Evolutionary conservation across 1,140 invertebrate genomes (phyloP).

Genomic region (Leptopilina boulardi): DNA sequence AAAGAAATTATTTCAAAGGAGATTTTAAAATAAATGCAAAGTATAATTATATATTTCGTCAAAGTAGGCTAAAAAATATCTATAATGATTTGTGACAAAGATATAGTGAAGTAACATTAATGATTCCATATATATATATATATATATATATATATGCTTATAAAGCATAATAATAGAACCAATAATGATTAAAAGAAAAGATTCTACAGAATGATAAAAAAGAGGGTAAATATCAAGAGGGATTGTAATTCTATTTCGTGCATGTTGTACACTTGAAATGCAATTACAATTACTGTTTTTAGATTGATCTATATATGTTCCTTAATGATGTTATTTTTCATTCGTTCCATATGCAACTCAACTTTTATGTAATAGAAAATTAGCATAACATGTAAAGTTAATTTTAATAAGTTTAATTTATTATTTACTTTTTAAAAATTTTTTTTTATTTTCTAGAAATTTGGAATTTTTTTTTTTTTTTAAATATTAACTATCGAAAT

Average conservation of each 20-base stretch:
- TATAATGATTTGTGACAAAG: background rate
- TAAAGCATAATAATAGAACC: background rate
- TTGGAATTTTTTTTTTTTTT: too few relatives aligned
- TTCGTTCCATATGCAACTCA: background rate
- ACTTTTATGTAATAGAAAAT: too few relatives aligned
- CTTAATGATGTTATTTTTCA: background rate
- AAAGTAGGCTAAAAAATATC: background rate
- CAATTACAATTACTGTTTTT: background rate
- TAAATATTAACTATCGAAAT: too few relatives aligned
- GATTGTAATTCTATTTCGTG: conserved; percentile 5
- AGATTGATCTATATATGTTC: background rate
- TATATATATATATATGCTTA: too few relatives aligned
- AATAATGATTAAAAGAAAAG: conserved; percentile 11
- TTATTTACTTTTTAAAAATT: too few relatives aligned
- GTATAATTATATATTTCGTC: too few relatives aligned
- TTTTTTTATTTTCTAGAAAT: too few relatives aligned
- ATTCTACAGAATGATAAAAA: background rate
- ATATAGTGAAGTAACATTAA: background rate
- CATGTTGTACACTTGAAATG: conserved; percentile 13
- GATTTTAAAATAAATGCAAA: too few relatives aligned
- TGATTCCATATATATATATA: background rate
- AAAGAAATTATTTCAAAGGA: too few relatives aligned
- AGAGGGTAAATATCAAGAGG: background rate
- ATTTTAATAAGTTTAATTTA: too few relatives aligned
- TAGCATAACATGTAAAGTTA: too few relatives aligned